A percentile compares a stretch with the other conserved stretches of the same genome.
Conservation (phyloP, 2,797 vertebrate species). For the Uromys caudimaculatus region DNA sequence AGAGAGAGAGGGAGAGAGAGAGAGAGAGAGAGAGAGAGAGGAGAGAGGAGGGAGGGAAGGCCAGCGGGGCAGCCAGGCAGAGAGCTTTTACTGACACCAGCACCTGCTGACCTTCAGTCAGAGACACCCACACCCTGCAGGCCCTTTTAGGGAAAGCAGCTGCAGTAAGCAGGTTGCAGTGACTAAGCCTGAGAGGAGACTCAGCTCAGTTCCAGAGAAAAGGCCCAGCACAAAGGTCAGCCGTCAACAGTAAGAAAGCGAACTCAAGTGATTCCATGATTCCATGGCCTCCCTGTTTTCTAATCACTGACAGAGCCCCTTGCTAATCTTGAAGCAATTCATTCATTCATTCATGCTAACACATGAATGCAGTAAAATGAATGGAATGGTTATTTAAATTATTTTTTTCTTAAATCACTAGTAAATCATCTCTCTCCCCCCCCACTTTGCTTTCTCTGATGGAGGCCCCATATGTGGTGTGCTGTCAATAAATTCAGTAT, state of each 20-base stretch:
- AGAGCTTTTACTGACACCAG: constrained; percentile 9
- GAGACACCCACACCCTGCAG: background rate
- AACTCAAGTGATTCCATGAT: constrained; percentile 42
- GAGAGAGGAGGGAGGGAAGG: background rate
- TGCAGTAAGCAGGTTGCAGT: background rate
- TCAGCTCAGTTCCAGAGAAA: background rate
- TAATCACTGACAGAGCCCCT: background rate
- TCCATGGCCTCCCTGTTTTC: background rate
- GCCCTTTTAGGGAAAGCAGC: constrained; percentile 21
- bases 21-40: background rate
- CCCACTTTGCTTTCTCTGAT: background rate
- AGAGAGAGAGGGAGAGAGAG: background rate
- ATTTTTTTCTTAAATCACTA: background rate
- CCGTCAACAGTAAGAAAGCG: background rate
- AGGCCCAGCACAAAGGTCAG: background rate
- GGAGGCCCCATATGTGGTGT: background rate
- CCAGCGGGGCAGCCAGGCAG: background rate
- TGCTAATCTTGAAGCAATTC: background rate
- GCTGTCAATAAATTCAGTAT: background rate
- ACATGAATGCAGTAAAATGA: background rate
- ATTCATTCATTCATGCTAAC: background rate
- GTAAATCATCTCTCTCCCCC: background rate
- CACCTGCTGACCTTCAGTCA: background rate
- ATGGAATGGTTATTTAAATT: background rate
- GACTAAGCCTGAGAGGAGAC: background rate